A percentile compares a stretch with the other conserved stretches of the same genome.
Conservation (phyloP, 2,888 invertebrate species). For the Neoitamus cyanurus region DNA sequence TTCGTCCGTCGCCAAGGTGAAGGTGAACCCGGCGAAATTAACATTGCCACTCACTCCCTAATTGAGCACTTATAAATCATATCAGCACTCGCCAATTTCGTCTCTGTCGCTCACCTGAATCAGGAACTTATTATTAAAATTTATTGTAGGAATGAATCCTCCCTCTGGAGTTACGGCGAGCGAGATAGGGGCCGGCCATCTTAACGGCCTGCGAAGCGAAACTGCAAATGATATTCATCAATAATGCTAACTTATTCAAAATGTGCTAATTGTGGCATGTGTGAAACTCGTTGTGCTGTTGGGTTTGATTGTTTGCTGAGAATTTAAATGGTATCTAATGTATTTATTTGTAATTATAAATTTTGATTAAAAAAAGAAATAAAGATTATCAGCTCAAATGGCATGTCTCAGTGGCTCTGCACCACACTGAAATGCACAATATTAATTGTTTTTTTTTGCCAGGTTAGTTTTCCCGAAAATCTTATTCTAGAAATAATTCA, state of each 20-base stretch:
- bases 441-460: too few species aligned
- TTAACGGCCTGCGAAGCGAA: not conserved
- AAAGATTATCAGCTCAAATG: too few species aligned
- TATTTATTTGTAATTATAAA: too few species aligned
- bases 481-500: too few species aligned
- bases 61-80: constrained; percentile 40
- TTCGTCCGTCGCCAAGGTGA: not conserved
- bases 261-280: not conserved
- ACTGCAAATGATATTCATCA: not conserved
- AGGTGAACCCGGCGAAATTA: constrained; percentile 27
- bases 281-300: not conserved
- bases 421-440: too few species aligned
- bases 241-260: not conserved
- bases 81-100: not conserved
- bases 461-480: too few species aligned
- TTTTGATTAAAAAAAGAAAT: too few species aligned
- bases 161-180: not conserved
- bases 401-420: too few species aligned
- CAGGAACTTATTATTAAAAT: not conserved
- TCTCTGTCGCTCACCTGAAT: not conserved
- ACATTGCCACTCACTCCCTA: constrained; percentile 22
- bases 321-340: too few species aligned
- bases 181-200: not conserved
- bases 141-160: not conserved
- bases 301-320: too few species aligned